phyloP scores from a whole-genome alignment of 2,113 vertebrate genomes.

The Haplochromis burtoni region DNA sequence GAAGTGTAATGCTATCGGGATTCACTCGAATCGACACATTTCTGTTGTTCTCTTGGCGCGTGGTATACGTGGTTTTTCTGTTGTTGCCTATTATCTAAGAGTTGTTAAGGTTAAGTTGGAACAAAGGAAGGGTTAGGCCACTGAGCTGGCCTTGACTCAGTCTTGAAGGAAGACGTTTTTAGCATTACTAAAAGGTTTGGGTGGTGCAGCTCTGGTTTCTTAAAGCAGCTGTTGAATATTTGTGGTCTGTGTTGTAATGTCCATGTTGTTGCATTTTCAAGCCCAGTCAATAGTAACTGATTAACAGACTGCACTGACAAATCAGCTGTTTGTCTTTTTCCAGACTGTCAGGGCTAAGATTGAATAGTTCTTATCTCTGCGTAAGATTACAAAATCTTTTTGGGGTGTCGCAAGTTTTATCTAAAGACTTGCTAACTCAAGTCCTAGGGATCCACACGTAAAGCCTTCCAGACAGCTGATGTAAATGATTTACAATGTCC shows the following conservation, averaged over 20 bases:
- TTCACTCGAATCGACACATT: not conserved
- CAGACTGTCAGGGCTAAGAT: not conserved
- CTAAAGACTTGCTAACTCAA: not conserved
- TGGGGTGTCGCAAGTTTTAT: not conserved
- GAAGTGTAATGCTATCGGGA: not conserved
- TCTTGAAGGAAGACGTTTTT: not conserved
- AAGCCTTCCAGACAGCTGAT: not conserved
- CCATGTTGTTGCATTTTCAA: not conserved
- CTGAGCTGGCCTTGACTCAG: not conserved
- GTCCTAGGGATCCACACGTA: not conserved
- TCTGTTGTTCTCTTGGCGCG: accelerated
- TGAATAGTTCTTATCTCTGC: not conserved
- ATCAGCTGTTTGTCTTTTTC: not conserved
- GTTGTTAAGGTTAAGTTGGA: not conserved
- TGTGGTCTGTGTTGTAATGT: slow-evolving; percentile 12
- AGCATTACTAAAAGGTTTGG: not conserved
- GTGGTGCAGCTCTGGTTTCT: not conserved
- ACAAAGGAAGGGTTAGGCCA: not conserved
- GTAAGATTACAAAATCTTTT: not conserved
- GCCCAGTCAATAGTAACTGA: not conserved
- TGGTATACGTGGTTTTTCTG: not conserved
- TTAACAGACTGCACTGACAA: not conserved
- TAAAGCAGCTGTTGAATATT: not conserved
- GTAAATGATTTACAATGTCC: not conserved
- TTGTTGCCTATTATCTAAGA: not conserved